Base-by-base conservation (phyloP, 2,113 vertebrate genomes). In the Esox niger region DNA sequence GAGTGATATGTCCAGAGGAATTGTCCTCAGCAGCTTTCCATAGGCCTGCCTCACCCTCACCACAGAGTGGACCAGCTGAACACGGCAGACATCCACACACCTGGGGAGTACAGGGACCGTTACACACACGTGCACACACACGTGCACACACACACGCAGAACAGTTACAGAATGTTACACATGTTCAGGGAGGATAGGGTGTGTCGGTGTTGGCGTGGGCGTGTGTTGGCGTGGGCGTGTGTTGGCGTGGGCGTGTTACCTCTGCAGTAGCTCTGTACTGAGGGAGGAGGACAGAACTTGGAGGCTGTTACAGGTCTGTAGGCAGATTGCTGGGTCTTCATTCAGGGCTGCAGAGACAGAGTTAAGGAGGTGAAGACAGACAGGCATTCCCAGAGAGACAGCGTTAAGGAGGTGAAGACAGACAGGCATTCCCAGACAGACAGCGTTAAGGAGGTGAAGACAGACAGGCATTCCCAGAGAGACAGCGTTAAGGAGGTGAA, bases 11-110 rank as follows among this genome's bases (percentile, higher is more conserved):
- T 97, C 95, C 60, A 99, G 86, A 29, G 96, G 95, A 79, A 99
- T 87, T 38, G 94, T 95, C 83, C 94, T 94, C 64, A 99, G 87
- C 11, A 99, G 92, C 75, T 95, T 99, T 43, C 94, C 95, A 69
- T 96, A 99, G 46, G 94, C 92, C 79, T 98, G 96, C 65, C 96
- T 92, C 58, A 99, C 93, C 69, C 94, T 90, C 75, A 95, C 93
- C 21, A 92, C 90, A 0, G 93, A 96, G 32, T 98, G 94, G 6
- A 99, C 95, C 15, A 99, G 76, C 1, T 98, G 97, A 55, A 98
- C 95, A 65, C 95, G 92, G 84, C 95, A 97, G 69, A 98, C 93
- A 64, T 97, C 96, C 63, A 96, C 94, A 90, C 96, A 99, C 76
- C 97, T 99, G 79, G 67, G 6, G 57, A 25, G 56, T 30, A 15